Evolutionary conservation across 2,113 vertebrate species (phyloP).

Genomic region (Pedionomus torquatus): DNA sequence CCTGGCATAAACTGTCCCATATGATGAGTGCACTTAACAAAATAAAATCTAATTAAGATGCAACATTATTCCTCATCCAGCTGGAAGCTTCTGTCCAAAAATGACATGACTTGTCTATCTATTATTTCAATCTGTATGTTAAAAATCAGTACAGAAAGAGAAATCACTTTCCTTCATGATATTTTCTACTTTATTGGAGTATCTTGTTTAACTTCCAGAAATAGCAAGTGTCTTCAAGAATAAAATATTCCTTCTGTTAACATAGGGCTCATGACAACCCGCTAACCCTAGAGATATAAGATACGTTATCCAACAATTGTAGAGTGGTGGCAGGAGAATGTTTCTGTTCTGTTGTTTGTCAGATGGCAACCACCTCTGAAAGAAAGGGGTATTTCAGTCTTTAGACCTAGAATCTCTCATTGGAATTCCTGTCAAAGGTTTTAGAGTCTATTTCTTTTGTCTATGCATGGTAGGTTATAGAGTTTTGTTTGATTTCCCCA

Average conservation of each 20-base stretch:
- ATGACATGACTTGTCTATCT: background rate
- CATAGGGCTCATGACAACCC: conserved; percentile 34
- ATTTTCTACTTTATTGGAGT: background rate
- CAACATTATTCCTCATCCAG: background rate
- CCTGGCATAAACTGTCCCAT: background rate
- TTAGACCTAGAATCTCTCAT: background rate
- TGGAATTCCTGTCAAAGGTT: background rate
- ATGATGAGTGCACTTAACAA: background rate
- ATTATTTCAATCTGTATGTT: background rate
- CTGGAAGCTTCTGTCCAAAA: background rate
- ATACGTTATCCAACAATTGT: conserved; percentile 10
- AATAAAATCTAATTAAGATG: background rate
- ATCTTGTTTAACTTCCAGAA: conserved; percentile 2
- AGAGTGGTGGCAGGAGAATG: background rate
- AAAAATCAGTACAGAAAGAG: background rate
- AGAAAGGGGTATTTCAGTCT: background rate
- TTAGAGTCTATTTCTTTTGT: background rate
- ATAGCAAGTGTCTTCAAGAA: conserved; percentile 22
- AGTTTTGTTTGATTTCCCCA: background rate
- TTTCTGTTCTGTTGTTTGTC: background rate
- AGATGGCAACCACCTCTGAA: conserved; percentile 7
- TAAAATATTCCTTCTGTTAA: conserved; percentile 35
- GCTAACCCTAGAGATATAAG: conserved; percentile 19
- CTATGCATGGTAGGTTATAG: background rate
- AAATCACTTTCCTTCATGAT: background rate